Conservation (phyloP, 2,797 vertebrate genomes). For the Coilia nasus region DNA sequence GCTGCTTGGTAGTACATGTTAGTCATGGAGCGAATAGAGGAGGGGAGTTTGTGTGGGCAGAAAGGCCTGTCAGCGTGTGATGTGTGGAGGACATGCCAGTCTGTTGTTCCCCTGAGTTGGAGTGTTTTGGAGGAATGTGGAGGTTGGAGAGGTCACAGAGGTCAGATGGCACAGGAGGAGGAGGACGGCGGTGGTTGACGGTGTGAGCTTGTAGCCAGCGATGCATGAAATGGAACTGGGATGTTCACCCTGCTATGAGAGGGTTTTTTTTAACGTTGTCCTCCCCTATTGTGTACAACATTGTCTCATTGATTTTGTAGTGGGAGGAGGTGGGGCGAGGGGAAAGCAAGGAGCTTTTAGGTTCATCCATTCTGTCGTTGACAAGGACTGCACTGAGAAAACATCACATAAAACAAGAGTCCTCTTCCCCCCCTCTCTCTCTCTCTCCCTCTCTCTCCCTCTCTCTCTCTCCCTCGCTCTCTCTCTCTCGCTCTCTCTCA, state of each 20-base stretch:
- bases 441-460: too few relatives aligned
- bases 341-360: constrained; percentile 18
- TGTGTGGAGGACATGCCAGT: constrained; percentile 33
- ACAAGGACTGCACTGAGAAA: constrained; percentile 32
- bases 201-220: constrained; percentile 35
- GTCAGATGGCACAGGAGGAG: not conserved
- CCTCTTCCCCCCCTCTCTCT: not conserved
- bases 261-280: constrained; percentile 43
- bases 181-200: not conserved
- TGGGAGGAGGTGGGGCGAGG: constrained; percentile 32
- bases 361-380: constrained; percentile 32
- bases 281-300: constrained; percentile 47
- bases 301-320: constrained; percentile 47
- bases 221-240: constrained; percentile 51
- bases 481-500: too few relatives aligned
- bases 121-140: not conserved
- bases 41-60: constrained; percentile 7
- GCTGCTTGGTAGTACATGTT: not conserved
- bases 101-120: constrained; percentile 24
- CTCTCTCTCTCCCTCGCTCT: too few relatives aligned
- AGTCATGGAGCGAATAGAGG: not conserved
- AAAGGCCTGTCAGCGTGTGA: constrained; percentile 16
- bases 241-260: constrained; percentile 41
- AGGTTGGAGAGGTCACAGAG: not conserved
- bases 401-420: constrained; percentile 18